A percentile compares a stretch with the other conserved stretches of the same genome.
Evolutionary conservation across 92 coral and sea anemone species (phyloP).

Genomic region (Virgularia gustaviana): DNA sequence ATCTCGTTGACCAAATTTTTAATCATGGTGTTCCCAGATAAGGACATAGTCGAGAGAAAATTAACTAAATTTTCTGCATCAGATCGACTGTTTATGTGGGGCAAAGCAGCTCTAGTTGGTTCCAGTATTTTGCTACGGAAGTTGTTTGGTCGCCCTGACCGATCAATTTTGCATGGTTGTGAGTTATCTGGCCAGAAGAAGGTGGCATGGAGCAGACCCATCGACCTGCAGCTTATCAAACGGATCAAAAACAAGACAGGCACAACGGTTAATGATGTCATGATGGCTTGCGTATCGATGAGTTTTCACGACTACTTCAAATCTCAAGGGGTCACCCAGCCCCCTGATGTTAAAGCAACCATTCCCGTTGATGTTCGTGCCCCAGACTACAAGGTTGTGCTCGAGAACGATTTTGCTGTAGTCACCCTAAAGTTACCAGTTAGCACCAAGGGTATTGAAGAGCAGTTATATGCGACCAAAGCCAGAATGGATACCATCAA

Average conservation of each 20-base stretch:
- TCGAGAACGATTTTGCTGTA: constrained; percentile 74
- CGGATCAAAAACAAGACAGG: constrained; percentile 71
- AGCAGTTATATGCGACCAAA: constrained; percentile 66
- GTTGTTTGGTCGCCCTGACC: constrained; percentile 48
- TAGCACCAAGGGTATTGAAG: constrained; percentile 52
- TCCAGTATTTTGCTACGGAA: constrained; percentile 43
- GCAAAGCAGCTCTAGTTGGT: constrained; percentile 57
- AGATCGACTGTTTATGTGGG: constrained; percentile 34
- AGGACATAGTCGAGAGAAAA: constrained; percentile 47
- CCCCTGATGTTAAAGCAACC: constrained; percentile 65
- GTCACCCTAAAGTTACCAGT: constrained; percentile 62
- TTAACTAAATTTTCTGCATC: constrained; percentile 57
- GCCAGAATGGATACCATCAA: constrained; percentile 67
- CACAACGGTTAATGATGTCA: constrained; percentile 86
- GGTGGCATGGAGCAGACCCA: constrained; percentile 68
- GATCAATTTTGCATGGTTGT: constrained; percentile 72
- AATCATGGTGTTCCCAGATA: constrained; percentile 57
- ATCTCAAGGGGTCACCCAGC: constrained; percentile 61
- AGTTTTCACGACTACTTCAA: constrained; percentile 72
- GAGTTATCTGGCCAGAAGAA: constrained; percentile 69
- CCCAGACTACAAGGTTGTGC: constrained; percentile 30
- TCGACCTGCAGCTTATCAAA: constrained; percentile 63
- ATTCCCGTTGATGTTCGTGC: constrained; percentile 81
- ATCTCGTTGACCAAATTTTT: constrained; percentile 67
- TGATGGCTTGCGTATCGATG: constrained; percentile 71